A percentile compares a stretch with the other conserved stretches of the same genome.
These are phyloP conservation scores for Acanthosepion pharaonis DNA, from an alignment of 2,888 invertebrate species.

Conservation along the genomic window DNA sequence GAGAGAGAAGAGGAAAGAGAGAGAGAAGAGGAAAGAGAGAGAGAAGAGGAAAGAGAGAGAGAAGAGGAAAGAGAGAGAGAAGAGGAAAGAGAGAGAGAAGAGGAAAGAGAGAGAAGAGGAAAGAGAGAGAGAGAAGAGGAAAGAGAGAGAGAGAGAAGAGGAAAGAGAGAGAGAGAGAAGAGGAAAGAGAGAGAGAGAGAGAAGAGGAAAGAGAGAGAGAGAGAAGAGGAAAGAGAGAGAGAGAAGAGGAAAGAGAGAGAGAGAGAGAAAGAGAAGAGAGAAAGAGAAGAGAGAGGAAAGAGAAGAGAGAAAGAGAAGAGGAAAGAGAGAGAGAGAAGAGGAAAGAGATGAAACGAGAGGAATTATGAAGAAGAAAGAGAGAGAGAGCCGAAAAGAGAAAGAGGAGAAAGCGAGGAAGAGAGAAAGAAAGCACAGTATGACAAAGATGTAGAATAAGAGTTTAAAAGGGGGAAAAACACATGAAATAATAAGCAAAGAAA, in stretches of 20 bases:
- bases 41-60: no score
- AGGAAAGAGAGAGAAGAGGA: accelerated
- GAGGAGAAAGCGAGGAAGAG: no score
- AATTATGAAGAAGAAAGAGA: not conserved
- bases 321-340: not conserved
- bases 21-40: not conserved
- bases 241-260: not conserved
- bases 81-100: not conserved
- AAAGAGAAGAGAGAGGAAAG: not conserved
- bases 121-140: not conserved
- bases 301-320: no score
- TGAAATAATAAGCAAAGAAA: no score
- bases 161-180: not conserved
- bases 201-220: not conserved
- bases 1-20: no score
- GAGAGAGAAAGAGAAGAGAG: not conserved
- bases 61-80: not conserved
- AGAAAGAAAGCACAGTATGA: no score
- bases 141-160: not conserved
- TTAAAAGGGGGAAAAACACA: no score
- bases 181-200: not conserved
- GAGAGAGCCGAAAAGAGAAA: not conserved
- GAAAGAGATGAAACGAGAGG: not conserved
- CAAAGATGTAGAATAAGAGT: no score
- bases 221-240: no score